Conservation (phyloP, 1,140 invertebrate genomes). For the Hylaeus volcanicus region DNA sequence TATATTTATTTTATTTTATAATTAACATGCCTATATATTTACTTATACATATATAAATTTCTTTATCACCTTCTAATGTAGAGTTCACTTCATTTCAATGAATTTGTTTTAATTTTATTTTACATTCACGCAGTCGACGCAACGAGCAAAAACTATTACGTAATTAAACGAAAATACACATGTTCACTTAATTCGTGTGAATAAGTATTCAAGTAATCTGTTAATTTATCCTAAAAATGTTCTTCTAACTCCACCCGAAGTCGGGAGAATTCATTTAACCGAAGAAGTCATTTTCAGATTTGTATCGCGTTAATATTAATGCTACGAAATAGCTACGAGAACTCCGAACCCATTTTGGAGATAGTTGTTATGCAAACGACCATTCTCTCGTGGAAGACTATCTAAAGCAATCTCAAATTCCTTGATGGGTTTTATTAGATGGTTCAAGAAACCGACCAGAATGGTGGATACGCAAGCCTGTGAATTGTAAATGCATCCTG, state of each 20-base stretch:
- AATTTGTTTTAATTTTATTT: too few species aligned
- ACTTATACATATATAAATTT: too few species aligned
- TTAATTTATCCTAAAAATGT: neutral
- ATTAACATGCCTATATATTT: too few species aligned
- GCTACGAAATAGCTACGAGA: neutral
- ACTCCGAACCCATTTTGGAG: neutral
- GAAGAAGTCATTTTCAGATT: neutral
- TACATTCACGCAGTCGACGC: too few species aligned
- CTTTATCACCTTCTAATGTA: too few species aligned
- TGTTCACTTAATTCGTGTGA: too few species aligned
- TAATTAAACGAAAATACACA: too few species aligned
- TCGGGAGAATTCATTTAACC: neutral
- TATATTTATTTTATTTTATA: too few species aligned
- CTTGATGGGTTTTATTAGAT: neutral
- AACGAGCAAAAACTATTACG: too few species aligned
- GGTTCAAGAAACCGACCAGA: neutral
- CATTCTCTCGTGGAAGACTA: neutral
- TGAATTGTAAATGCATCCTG: neutral
- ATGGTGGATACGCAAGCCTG: neutral
- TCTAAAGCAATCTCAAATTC: neutral
- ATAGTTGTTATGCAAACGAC: neutral
- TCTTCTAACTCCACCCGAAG: neutral
- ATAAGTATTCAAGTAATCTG: too few species aligned
- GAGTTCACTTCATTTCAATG: too few species aligned
- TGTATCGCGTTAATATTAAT: constrained; percentile 1